Percentiles rank a stretch among this genome's conserved stretches.
Evolutionary conservation across 1,140 invertebrate genomes (phyloP).

Genomic region (Drosophila trapezifrons): DNA sequence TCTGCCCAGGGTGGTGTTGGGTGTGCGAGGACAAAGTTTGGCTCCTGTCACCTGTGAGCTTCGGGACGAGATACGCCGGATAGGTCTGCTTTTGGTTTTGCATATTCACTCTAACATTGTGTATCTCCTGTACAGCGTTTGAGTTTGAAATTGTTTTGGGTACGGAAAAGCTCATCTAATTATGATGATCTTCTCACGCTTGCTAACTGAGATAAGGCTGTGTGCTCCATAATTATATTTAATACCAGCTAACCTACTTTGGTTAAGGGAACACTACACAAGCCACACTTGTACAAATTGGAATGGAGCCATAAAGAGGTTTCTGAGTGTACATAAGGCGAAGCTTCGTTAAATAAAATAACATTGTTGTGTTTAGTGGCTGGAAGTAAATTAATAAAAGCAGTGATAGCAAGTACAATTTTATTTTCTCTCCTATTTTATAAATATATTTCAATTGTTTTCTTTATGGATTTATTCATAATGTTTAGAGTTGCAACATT

Average conservation of each 20-base stretch:
- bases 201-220: background rate
- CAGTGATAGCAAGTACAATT: too few relatives aligned
- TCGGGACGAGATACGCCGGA: background rate
- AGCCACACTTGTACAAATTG: background rate
- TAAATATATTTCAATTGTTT: too few relatives aligned
- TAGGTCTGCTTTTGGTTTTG: slow-evolving; percentile 22
- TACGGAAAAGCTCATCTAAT: slow-evolving; percentile 29
- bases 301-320: too few relatives aligned
- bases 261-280: background rate
- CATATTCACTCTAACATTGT: slow-evolving; percentile 12
- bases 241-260: background rate
- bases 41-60: slow-evolving; percentile 14
- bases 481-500: too few relatives aligned
- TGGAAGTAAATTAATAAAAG: background rate
- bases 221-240: slow-evolving; percentile 6
- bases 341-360: too few relatives aligned
- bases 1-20: background rate
- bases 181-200: slow-evolving; percentile 16
- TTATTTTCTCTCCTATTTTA: too few relatives aligned
- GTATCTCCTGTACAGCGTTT: slow-evolving; percentile 8
- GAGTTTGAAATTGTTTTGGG: slow-evolving; percentile 14
- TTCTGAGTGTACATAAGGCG: too few relatives aligned
- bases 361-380: background rate
- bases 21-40: slow-evolving; percentile 22
- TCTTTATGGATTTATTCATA: too few relatives aligned